phyloP scores from a whole-genome alignment of 2,888 invertebrate genomes.

The Uropetala carovei region DNA sequence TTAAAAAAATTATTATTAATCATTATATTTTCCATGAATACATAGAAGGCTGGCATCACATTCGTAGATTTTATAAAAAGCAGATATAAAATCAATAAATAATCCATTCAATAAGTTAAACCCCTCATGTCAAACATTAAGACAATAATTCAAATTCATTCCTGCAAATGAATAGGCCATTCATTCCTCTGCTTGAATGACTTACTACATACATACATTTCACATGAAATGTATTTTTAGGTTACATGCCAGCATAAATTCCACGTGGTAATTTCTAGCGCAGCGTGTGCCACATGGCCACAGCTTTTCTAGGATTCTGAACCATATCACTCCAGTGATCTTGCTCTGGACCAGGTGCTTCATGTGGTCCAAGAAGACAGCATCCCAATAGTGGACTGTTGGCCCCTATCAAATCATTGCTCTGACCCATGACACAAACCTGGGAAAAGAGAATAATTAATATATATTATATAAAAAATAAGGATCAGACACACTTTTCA shows the following conservation, averaged over 20 bases:
- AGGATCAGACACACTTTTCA: no score
- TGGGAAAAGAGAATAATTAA: slow-evolving; percentile 70
- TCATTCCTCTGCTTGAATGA: not conserved
- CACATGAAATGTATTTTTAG: not conserved
- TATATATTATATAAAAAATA: no score
- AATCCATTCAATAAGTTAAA: not conserved
- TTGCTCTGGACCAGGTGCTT: slow-evolving; percentile 81
- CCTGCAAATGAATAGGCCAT: not conserved
- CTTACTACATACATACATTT: not conserved
- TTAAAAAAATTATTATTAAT: no score
- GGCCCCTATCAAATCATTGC: slow-evolving; percentile 79
- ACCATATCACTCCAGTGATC: slow-evolving; percentile 95
- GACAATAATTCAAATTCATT: not conserved
- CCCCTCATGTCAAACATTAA: not conserved
- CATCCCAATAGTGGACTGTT: slow-evolving; percentile 82
- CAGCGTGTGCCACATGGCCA: slow-evolving; percentile 94
- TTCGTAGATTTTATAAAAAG: no score
- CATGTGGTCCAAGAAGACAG: slow-evolving; percentile 85
- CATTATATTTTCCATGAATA: no score
- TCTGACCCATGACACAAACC: slow-evolving; percentile 80
- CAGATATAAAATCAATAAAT: not conserved
- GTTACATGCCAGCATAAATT: not conserved
- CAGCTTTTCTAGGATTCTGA: slow-evolving; percentile 89
- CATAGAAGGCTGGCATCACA: no score
- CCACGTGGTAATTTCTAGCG: slow-evolving; percentile 76